phyloP scores from a whole-genome alignment of 2,797 vertebrate genomes.

The Cyprinodon diabolis region DNA sequence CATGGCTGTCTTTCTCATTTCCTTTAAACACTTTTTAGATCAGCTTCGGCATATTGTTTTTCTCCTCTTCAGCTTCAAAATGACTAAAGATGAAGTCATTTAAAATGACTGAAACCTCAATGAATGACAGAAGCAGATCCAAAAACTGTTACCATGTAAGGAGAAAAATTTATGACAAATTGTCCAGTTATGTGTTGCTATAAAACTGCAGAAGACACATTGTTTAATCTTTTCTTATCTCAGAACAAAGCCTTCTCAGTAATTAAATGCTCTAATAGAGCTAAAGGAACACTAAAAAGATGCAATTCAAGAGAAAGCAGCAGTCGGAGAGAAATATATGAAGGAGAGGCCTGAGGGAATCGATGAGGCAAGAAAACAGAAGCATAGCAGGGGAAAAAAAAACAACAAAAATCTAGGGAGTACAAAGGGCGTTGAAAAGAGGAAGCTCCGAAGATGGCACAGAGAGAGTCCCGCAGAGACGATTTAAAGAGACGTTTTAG shows the following conservation, averaged over 20 bases:
- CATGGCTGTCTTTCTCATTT: slow-evolving; percentile 25
- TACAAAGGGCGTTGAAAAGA: slow-evolving; percentile 53
- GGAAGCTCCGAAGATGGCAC: slow-evolving; percentile 54
- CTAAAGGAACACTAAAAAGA: slow-evolving; percentile 29
- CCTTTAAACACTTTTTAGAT: slow-evolving; percentile 33
- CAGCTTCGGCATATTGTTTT: slow-evolving; percentile 14
- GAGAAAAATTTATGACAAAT: background rate
- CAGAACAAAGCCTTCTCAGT: slow-evolving; percentile 8
- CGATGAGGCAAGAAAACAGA: slow-evolving; percentile 34
- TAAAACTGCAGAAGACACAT: background rate
- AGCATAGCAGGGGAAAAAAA: slow-evolving; percentile 6
- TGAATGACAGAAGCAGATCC: slow-evolving; percentile 4
- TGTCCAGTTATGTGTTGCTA: slow-evolving; percentile 2
- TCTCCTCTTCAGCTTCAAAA: slow-evolving; percentile 8
- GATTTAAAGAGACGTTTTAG: slow-evolving; percentile 64
- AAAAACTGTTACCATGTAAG: background rate
- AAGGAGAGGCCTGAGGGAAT: slow-evolving; percentile 26
- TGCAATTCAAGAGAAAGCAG: slow-evolving; percentile 22
- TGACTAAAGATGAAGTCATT: slow-evolving; percentile 22
- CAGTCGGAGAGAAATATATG: slow-evolving; percentile 25
- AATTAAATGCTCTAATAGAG: slow-evolving; percentile 12
- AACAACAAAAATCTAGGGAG: background rate
- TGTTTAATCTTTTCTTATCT: slow-evolving; percentile 6
- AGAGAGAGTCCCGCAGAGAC: slow-evolving; percentile 56
- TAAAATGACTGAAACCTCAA: slow-evolving; percentile 7